phyloP scores from a whole-genome alignment of 2,888 invertebrate species.

The Dryobota labecula region DNA sequence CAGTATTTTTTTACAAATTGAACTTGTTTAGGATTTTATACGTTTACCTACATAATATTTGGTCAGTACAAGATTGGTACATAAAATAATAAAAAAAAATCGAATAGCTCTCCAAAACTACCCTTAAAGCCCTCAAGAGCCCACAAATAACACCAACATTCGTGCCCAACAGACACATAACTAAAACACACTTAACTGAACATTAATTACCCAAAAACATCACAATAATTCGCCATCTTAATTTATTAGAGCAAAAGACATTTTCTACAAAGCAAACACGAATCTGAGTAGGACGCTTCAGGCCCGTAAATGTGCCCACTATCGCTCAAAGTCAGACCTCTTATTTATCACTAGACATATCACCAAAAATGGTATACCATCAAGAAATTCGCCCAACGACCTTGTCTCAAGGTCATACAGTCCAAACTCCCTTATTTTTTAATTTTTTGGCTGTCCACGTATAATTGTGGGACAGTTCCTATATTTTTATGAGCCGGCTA shows the following conservation, averaged over 20 bases:
- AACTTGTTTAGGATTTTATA: background rate
- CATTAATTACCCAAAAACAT: conserved; percentile 70
- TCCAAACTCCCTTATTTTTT: conserved; percentile 29
- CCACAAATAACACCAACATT: conserved; percentile 33
- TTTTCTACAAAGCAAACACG: conserved; percentile 78
- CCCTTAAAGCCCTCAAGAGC: background rate
- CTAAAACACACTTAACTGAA: conserved; percentile 51
- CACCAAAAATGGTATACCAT: conserved; percentile 26
- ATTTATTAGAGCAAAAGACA: conserved; percentile 76
- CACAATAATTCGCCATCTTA: conserved; percentile 70
- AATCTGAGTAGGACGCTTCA: conserved; percentile 76
- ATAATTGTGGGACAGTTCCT: conserved; percentile 51
- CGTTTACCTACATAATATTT: too few relatives aligned
- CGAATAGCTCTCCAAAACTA: background rate
- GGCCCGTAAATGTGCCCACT: conserved; percentile 75
- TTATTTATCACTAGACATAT: conserved; percentile 83
- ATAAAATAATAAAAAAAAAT: background rate
- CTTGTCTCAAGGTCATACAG: conserved; percentile 36
- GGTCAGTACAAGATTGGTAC: background rate
- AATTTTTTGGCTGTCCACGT: background rate
- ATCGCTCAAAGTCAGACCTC: conserved; percentile 85
- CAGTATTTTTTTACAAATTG: background rate
- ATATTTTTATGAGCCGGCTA: conserved; percentile 68
- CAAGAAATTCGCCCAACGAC: conserved; percentile 18
- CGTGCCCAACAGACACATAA: conserved; percentile 18